Evolutionary conservation across 2,113 vertebrate genomes (phyloP).

Genomic region (Cheilinus undulatus): DNA sequence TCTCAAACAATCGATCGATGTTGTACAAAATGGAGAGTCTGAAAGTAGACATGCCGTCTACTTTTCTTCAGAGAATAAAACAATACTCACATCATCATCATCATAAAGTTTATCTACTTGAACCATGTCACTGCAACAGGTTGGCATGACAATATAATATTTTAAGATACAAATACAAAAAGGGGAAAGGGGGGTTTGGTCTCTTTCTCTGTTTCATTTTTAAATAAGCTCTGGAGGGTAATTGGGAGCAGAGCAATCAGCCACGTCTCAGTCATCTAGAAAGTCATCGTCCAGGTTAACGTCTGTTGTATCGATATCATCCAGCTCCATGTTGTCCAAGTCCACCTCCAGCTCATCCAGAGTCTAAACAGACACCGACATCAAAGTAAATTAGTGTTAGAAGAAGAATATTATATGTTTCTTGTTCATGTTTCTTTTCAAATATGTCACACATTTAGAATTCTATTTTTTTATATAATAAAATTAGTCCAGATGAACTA

Average conservation of each 20-base stretch:
- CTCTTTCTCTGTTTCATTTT: constrained; percentile 62
- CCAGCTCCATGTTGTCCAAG: constrained; percentile 95
- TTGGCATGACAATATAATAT: constrained; percentile 57
- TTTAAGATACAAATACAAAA: constrained; percentile 76
- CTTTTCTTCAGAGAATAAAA: constrained; percentile 44
- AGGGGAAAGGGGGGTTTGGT: constrained; percentile 70
- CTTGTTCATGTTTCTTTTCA: too few species aligned
- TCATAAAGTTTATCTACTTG: constrained; percentile 11
- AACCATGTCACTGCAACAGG: constrained; percentile 28
- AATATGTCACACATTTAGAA: not conserved
- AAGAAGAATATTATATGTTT: not conserved
- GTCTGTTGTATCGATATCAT: constrained; percentile 96
- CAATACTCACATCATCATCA: constrained; percentile 12
- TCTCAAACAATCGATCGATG: constrained; percentile 38
- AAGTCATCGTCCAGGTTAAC: constrained; percentile 98
- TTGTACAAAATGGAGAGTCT: constrained; percentile 65
- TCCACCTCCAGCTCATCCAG: constrained; percentile 95
- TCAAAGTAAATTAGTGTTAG: too few species aligned
- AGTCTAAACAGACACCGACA: constrained; percentile 70
- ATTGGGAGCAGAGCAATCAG: constrained; percentile 2
- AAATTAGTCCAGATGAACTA: too few species aligned
- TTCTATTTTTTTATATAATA: not conserved
- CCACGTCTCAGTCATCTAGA: constrained; percentile 71
- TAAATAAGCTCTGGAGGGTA: constrained; percentile 70
- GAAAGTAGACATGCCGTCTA: constrained; percentile 33